Evolutionary conservation across 2,888 invertebrate species (phyloP), one percentile per base, ranked within the genome.

Genomic region (Dinocampus coccinellae): DNA sequence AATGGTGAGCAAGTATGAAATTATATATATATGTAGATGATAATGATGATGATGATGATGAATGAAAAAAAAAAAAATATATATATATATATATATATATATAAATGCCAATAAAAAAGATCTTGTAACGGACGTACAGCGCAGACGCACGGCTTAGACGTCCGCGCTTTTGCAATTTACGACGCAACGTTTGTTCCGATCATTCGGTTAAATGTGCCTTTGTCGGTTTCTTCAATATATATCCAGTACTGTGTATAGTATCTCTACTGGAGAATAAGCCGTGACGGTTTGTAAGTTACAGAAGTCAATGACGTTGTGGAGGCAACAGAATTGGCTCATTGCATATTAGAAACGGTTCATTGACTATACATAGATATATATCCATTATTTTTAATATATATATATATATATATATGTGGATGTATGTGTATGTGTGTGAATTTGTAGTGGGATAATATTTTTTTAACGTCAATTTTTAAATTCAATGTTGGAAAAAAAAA

Each of bases 131-230:
- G n/a, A n/a, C n/a, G n/a, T n/a, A n/a, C 58, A 16, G 7, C n/a
- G 29, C 16, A 16, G 6, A 7, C 20, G 47, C 6, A 16, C 22
- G 20, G 11, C 4, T 39, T 11, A 24, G 13, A 10, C 29, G 69
- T 69, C 63, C 33, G 26, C 63, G 63, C 26, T 62, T n/a, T 53
- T 22, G 58, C 47, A 63, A 70, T 70, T 70, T 70, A 70, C 57
- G 69, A 64, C 57, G 29, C 34, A 68, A 26, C 55, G 36, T 57
- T 39, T 39, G 24, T 9, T 24, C 16, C 47, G 16, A 47, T 47
- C 47, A 47, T 47, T 16, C 29, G 16, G 26, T 20, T 16, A 39
- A 39, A n/a, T 33, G 33, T 33, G 55, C 64, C 69, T 70, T 70
- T 70, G 69, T 70, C 69, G 69, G 69, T 55, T 33, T 33, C n/a